Percentiles rank a stretch among this genome's conserved stretches.
phyloP scores from a whole-genome alignment of 2,113 vertebrate species.

The Tragelaphus scriptus region DNA sequence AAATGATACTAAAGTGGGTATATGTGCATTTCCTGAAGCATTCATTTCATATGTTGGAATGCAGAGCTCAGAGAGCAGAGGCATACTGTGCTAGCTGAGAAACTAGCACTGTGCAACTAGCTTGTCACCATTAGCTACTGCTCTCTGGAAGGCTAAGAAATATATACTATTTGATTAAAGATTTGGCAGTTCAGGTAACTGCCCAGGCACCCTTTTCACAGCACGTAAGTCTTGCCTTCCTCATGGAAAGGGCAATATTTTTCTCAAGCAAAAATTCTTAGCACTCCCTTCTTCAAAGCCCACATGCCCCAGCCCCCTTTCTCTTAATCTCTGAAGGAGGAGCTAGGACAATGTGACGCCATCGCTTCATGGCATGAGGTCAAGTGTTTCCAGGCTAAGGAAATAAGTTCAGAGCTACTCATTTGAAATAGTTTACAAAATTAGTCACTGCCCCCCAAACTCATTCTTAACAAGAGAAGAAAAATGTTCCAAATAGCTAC shows the following conservation, averaged over 20 bases:
- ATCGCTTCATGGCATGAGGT: background rate
- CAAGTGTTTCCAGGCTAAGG: background rate
- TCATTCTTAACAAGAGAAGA: slow-evolving; percentile 14
- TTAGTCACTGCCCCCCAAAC: background rate
- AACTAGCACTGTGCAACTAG: background rate
- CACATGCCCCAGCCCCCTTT: background rate
- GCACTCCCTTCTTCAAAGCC: background rate
- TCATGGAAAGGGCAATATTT: slow-evolving; percentile 25
- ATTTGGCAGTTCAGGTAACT: slow-evolving; percentile 39
- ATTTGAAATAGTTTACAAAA: background rate
- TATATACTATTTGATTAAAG: slow-evolving; percentile 49
- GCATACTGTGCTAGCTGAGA: background rate
- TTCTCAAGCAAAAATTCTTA: background rate
- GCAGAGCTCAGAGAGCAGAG: background rate
- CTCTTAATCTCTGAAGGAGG: background rate
- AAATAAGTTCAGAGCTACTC: background rate
- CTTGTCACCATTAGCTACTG: background rate
- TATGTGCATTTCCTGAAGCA: background rate
- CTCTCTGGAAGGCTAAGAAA: slow-evolving; percentile 50
- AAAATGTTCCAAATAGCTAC: slow-evolving; percentile 7
- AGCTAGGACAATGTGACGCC: background rate
- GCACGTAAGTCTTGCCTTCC: slow-evolving; percentile 46
- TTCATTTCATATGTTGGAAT: background rate
- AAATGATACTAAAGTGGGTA: background rate
- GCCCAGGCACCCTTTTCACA: slow-evolving; percentile 52